phyloP scores from a whole-genome alignment of 2,113 vertebrate species.

The Prinia subflava region DNA sequence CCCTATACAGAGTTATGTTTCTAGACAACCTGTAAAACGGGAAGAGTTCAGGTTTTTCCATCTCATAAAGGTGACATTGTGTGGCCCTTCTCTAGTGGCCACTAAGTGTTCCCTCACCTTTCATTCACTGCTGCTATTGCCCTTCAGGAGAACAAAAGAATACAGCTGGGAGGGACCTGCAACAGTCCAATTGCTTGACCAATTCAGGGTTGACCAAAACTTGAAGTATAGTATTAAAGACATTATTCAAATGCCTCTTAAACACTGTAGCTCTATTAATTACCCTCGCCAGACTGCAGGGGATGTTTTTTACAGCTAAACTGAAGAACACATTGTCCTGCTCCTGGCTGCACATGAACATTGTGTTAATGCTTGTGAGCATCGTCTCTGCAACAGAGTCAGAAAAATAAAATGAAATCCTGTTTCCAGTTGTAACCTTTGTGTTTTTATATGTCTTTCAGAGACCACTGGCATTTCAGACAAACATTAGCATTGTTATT shows the following conservation, averaged over 20 bases:
- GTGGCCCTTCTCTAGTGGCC: not conserved
- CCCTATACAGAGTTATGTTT: not conserved
- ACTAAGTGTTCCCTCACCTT: rapidly evolving
- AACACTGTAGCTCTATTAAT: not conserved
- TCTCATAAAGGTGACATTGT: not conserved
- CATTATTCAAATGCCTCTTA: not conserved
- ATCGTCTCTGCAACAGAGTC: not conserved
- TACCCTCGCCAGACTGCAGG: rapidly evolving
- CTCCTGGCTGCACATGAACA: not conserved
- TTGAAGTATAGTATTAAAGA: not conserved
- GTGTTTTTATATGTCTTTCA: not conserved
- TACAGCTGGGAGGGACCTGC: not conserved
- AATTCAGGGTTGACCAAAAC: not conserved
- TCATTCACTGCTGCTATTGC: not conserved
- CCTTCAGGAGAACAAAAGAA: not conserved
- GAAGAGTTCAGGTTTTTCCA: not conserved
- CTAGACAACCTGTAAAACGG: not conserved
- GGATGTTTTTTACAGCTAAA: not conserved
- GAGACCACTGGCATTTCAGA: not conserved
- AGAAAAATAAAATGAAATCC: not conserved
- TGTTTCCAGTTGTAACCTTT: not conserved
- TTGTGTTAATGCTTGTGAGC: not conserved
- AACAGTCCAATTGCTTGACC: not conserved
- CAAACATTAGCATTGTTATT: not conserved
- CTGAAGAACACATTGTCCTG: not conserved